Percentiles rank a stretch among this genome's conserved stretches.
These are phyloP conservation scores for Nephrotoma appendiculata DNA, from an alignment of 2,888 invertebrate species.

Conservation along the genomic window DNA sequence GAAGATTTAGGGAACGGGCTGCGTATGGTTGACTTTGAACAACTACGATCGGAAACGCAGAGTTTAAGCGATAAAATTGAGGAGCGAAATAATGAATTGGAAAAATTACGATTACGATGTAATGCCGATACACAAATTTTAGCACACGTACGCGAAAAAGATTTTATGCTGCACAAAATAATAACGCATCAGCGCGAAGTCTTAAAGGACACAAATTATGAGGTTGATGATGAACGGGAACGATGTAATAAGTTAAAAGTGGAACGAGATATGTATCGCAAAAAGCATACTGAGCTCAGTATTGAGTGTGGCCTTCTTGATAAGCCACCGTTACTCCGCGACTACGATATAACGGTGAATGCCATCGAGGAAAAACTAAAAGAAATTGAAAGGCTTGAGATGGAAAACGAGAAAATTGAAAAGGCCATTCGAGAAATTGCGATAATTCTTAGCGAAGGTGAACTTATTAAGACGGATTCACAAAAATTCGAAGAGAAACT, in stretches of 20 bases:
- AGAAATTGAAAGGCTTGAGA: neutral
- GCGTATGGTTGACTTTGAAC: conserved; percentile 20
- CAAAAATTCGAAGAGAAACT: conserved; percentile 6
- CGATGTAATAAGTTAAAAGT: conserved; percentile 17
- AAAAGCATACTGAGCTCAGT: conserved; percentile 17
- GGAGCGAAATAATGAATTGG: conserved; percentile 23
- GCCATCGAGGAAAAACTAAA: conserved; percentile 13
- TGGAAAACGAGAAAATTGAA: neutral
- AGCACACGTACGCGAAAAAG: conserved; percentile 24
- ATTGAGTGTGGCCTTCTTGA: conserved; percentile 22
- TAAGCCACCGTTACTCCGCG: conserved; percentile 22
- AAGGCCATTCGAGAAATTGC: neutral
- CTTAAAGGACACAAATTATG: conserved; percentile 5
- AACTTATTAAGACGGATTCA: neutral
- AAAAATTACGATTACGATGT: conserved; percentile 17
- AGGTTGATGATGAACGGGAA: conserved; percentile 12
- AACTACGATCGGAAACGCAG: conserved; percentile 21
- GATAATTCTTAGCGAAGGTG: neutral
- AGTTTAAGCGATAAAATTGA: conserved; percentile 25
- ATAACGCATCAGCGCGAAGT: conserved; percentile 9
- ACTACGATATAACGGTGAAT: conserved; percentile 21
- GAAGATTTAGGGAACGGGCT: conserved; percentile 23
- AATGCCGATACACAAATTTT: conserved; percentile 20
- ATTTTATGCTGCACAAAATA: conserved; percentile 14
- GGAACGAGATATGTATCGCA: conserved; percentile 16